Percentiles rank a stretch among this genome's conserved stretches.
Evolutionary conservation across 2,113 vertebrate genomes (phyloP).

Genomic region (Rhinichthys klamathensis): DNA sequence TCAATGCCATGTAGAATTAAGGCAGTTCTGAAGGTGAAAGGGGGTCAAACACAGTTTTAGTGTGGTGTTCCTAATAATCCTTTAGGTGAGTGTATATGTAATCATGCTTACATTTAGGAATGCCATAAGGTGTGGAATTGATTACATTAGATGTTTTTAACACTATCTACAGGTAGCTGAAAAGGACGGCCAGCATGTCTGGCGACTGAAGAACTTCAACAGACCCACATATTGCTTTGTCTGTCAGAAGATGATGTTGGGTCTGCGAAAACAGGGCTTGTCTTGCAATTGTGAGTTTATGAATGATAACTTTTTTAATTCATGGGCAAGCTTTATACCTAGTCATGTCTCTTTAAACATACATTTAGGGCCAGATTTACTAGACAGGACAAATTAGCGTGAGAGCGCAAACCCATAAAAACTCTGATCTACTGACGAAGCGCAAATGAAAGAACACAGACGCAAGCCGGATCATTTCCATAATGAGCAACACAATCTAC

Average conservation of each 20-base stretch:
- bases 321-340: background rate
- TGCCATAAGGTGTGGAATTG: background rate
- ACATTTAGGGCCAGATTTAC: no score
- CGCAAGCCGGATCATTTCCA: no score
- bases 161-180: constrained; percentile 78
- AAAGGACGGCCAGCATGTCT: constrained; percentile 85
- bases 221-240: constrained; percentile 85
- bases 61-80: no score
- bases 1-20: no score
- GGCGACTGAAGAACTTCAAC: constrained; percentile 88
- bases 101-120: background rate
- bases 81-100: background rate
- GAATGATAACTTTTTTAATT: background rate
- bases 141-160: background rate
- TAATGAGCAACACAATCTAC: no score
- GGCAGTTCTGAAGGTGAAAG: no score
- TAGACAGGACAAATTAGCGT: no score
- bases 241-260: constrained; percentile 83
- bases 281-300: constrained; percentile 83
- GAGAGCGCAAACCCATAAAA: no score
- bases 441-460: no score
- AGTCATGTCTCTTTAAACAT: background rate
- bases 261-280: constrained; percentile 88
- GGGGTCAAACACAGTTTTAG: no score
- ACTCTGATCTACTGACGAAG: no score